phyloP scores from a whole-genome alignment of 1,140 invertebrate species.

The Orchesella cincta region DNA sequence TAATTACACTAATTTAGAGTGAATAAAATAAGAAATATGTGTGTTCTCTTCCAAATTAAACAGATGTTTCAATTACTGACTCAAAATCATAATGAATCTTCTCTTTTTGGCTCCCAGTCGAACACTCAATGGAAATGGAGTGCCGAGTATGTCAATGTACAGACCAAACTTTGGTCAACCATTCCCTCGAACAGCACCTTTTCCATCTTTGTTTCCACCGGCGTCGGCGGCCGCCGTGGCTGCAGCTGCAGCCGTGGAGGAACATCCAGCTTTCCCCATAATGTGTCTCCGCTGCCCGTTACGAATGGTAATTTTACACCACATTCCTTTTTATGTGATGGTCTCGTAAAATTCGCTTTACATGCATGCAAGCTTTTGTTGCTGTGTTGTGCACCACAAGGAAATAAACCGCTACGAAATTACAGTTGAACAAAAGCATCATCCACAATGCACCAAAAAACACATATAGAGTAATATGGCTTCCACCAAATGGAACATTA shows the following conservation, averaged over 20 bases:
- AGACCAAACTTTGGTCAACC: conserved; percentile 50
- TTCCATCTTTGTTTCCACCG: conserved; percentile 44
- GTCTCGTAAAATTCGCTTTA: conserved; percentile 41
- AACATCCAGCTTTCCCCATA: conserved; percentile 42
- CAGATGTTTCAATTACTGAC: neutral
- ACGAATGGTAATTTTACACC: conserved; percentile 47
- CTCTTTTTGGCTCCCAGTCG: conserved; percentile 37
- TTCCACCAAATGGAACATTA: too few species aligned
- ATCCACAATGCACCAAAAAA: too few species aligned
- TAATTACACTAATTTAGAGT: neutral
- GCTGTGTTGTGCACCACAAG: too few species aligned
- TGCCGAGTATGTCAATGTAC: conserved; percentile 50
- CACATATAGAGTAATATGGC: too few species aligned
- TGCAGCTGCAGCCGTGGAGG: conserved; percentile 13
- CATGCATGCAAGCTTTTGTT: too few species aligned
- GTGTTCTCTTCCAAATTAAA: neutral
- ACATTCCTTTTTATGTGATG: conserved; percentile 46
- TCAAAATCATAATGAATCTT: too few species aligned
- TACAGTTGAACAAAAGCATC: too few species aligned
- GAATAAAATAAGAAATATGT: neutral
- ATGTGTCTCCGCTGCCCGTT: conserved; percentile 45
- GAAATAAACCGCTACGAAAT: too few species aligned
- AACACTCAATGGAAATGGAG: conserved; percentile 47
- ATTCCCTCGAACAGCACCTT: conserved; percentile 45
- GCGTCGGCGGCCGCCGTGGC: conserved; percentile 23